phyloP scores from a whole-genome alignment of 2,113 vertebrate species.

The Poecile atricapillus region DNA sequence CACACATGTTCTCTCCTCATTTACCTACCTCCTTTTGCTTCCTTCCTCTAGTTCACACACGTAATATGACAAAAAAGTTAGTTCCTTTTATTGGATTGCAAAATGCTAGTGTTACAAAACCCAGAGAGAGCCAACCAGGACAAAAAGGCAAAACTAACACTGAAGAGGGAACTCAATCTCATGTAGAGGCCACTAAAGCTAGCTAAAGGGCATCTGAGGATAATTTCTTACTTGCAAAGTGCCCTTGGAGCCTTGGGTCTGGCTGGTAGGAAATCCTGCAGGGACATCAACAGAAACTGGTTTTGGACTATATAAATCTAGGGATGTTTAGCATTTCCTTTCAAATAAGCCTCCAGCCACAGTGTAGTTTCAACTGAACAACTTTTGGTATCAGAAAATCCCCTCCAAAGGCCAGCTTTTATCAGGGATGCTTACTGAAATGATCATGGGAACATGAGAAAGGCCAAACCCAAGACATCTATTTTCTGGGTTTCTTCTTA shows the following conservation, averaged over 20 bases:
- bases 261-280: not conserved
- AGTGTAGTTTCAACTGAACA: not conserved
- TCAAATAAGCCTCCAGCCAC: not conserved
- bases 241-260: not conserved
- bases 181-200: not conserved
- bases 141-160: not conserved
- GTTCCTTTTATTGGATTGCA: not conserved
- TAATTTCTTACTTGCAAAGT: not conserved
- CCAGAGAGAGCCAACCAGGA: not conserved
- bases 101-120: not conserved
- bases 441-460: not conserved
- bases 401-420: not conserved
- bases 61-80: not conserved
- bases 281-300: not conserved
- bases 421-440: not conserved
- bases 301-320: not conserved
- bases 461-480: not conserved
- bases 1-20: not conserved
- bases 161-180: not conserved
- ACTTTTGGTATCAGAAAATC: not conserved
- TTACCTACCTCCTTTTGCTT: not conserved
- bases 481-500: not conserved
- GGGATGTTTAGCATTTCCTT: not conserved
- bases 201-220: not conserved
- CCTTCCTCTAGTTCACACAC: not conserved